Evolutionary conservation across 2,888 invertebrate genomes (phyloP), one percentile per base, ranked within the genome.

Genomic region (Drosophila subsilvestris): DNA sequence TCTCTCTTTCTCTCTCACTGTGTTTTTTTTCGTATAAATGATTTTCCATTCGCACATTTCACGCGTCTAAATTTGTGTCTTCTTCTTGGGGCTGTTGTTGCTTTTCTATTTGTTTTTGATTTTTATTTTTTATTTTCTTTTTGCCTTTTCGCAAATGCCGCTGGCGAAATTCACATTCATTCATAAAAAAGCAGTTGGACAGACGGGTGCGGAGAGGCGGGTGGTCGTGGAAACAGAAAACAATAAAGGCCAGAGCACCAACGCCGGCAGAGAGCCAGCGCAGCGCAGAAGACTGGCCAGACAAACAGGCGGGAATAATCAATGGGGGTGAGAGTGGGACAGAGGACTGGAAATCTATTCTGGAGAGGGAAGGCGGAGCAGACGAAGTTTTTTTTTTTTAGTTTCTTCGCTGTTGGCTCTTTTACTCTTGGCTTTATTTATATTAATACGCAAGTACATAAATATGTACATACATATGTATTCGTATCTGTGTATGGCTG

Each of bases 41-140:
- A 83, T 86, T 89, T 89, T 82, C 86, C 88, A 89, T 85, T 88
- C 88, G 80, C 78, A 88, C 83, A 89, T 76, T 88, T 85, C 71
- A 82, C 77, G 77, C 86, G 63, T 49, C 76, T 53, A 74, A 80
- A 86, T 78, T 78, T 66, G 63, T 78, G 71, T 45, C 44, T 55
- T 49, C 20, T 17, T 6, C 37, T 37, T 37, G 14, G 37, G 14
- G n/a, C 18, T 37, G 42, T 56, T 54, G 55, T 65, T 70, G 47
- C 18, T 51, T 32, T 17, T 29, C 27, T 29, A n/a, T 57, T 47
- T 73, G 54, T 62, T 68, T 49, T 57, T 68, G 37, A 37, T 37
- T 37, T 37, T 37, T 27, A 20, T 56, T 42, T 44, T 65, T 70
- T 29, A 12, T 32, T 32, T 48, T 56, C 25, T 14, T 22, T 57